Conservation (phyloP, 1,140 invertebrate species). For the Cotesia typhae region DNA sequence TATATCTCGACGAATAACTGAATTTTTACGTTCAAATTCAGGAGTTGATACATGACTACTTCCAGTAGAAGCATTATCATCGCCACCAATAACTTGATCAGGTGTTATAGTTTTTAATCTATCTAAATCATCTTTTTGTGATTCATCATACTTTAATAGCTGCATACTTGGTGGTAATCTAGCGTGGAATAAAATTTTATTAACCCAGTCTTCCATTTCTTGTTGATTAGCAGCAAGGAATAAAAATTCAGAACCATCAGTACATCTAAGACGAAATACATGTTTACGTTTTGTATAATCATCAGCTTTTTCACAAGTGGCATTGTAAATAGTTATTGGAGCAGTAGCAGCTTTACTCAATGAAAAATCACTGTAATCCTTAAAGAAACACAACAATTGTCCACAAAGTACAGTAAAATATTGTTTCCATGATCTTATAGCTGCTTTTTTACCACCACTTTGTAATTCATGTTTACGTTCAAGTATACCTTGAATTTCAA, state of each 20-base stretch:
- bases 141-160: slow-evolving; percentile 81
- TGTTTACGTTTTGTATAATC: slow-evolving; percentile 97
- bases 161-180: slow-evolving; percentile 87
- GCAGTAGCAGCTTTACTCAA: slow-evolving; percentile 87
- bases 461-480: slow-evolving; percentile 96
- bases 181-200: slow-evolving; percentile 95
- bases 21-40: slow-evolving; percentile 63
- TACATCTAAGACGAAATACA: slow-evolving; percentile 87
- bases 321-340: slow-evolving; percentile 89
- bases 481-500: slow-evolving; percentile 90
- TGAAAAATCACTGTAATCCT: slow-evolving; percentile 91
- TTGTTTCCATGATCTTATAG: slow-evolving; percentile 93
- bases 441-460: slow-evolving; percentile 91
- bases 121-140: slow-evolving; percentile 60
- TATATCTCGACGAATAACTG: slow-evolving; percentile 59
- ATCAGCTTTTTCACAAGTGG: slow-evolving; percentile 82
- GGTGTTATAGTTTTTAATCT: slow-evolving; percentile 50
- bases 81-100: slow-evolving; percentile 45
- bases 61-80: slow-evolving; percentile 58
- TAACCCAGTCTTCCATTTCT: slow-evolving; percentile 92
- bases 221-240: slow-evolving; percentile 80
- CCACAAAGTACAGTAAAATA: slow-evolving; percentile 96
- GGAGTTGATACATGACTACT: slow-evolving; percentile 66
- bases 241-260: slow-evolving; percentile 93
- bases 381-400: slow-evolving; percentile 97